Evolutionary conservation across 2,113 vertebrate species (phyloP).

Genomic region (Psammodynastes pulverulentus): DNA sequence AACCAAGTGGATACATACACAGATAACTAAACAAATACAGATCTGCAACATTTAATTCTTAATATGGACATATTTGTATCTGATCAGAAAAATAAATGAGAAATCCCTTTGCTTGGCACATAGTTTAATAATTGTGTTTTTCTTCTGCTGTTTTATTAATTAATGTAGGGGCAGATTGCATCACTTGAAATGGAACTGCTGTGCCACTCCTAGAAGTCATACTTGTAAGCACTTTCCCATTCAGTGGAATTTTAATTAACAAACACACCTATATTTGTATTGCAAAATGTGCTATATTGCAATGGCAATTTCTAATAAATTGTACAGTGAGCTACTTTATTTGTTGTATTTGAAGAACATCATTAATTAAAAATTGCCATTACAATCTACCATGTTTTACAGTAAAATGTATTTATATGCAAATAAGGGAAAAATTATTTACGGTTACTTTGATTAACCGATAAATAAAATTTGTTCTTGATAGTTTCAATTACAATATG

Average conservation of each 20-base stretch:
- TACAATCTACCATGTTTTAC: not conserved
- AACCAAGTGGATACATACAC: not conserved
- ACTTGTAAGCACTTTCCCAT: not conserved
- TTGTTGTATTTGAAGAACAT: not conserved
- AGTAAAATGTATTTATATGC: not conserved
- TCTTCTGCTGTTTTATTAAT: not conserved
- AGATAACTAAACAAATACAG: not conserved
- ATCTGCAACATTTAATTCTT: not conserved
- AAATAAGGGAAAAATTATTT: not conserved
- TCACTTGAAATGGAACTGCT: not conserved
- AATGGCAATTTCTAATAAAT: not conserved
- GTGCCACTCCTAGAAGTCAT: not conserved
- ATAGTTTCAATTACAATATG: not conserved
- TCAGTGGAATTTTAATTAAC: not conserved
- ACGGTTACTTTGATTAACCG: not conserved
- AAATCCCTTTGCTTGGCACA: not conserved
- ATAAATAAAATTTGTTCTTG: not conserved
- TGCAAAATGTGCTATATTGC: not conserved
- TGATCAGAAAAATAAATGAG: not conserved
- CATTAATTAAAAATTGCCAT: not conserved
- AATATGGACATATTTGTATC: not conserved
- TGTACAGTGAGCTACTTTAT: not conserved
- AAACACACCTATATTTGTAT: not conserved
- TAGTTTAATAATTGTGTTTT: not conserved
- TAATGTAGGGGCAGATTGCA: not conserved